phyloP scores from a whole-genome alignment of 2,888 invertebrate genomes.

The Emmelina monodactyla region DNA sequence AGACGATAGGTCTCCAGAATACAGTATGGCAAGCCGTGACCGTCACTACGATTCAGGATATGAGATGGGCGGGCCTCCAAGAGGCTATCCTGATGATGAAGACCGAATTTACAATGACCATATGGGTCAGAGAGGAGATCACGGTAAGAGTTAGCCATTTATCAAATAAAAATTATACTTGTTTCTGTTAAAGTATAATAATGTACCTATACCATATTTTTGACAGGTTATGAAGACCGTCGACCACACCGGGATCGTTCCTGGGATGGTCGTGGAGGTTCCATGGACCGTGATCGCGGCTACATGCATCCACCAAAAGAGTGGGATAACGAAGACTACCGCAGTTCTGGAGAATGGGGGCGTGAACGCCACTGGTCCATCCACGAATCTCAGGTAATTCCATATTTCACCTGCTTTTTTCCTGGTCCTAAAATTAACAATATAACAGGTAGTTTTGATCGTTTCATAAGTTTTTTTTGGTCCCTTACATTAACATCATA shows the following conservation, averaged over 20 bases:
- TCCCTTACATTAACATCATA: constrained; percentile 1
- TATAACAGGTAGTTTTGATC: background rate
- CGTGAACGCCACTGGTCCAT: constrained; percentile 57
- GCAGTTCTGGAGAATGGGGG: constrained; percentile 57
- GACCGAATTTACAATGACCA: constrained; percentile 61
- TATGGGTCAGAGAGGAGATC: constrained; percentile 46
- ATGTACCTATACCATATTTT: background rate
- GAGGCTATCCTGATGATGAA: constrained; percentile 61
- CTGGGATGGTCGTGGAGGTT: constrained; percentile 62
- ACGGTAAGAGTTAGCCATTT: constrained; percentile 28
- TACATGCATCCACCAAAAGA: constrained; percentile 59
- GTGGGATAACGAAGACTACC: constrained; percentile 64
- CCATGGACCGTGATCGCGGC: constrained; percentile 51
- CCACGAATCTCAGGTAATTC: constrained; percentile 50
- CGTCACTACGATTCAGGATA: constrained; percentile 56
- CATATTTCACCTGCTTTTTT: constrained; percentile 4
- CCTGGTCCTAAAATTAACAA: background rate
- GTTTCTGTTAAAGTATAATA: background rate
- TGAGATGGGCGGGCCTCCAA: constrained; percentile 50
- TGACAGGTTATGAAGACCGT: constrained; percentile 53
- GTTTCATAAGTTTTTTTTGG: constrained; percentile 2
- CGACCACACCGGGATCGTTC: constrained; percentile 61
- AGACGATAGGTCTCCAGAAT: constrained; percentile 52
- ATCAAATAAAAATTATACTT: background rate
- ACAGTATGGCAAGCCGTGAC: constrained; percentile 42